Evolutionary conservation across 1,140 invertebrate species (phyloP).

Genomic region (Drosophila sucinea): DNA sequence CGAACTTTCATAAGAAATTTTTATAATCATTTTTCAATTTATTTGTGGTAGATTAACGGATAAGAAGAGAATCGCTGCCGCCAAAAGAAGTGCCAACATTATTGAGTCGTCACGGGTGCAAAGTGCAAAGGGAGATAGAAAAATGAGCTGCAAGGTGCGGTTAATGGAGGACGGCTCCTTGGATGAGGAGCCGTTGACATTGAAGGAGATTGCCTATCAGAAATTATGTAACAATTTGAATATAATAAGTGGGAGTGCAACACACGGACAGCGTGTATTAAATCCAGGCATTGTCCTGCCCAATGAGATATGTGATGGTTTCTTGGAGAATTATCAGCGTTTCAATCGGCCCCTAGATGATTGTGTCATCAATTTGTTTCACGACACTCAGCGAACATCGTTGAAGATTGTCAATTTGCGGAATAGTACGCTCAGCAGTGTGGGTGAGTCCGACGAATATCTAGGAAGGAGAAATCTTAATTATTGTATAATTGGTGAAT

Average conservation of each 20-base stretch:
- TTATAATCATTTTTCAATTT: neutral
- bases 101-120: constrained; percentile 36
- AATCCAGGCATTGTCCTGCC: constrained; percentile 71
- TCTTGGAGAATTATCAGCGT: constrained; percentile 88
- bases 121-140: constrained; percentile 24
- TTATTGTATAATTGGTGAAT: too few species aligned
- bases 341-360: constrained; percentile 85
- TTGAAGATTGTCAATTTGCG: constrained; percentile 88
- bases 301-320: constrained; percentile 84
- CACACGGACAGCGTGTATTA: constrained; percentile 47
- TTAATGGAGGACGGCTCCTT: constrained; percentile 79
- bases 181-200: constrained; percentile 81
- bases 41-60: neutral
- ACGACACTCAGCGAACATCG: constrained; percentile 87
- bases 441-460: constrained; percentile 37
- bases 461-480: neutral
- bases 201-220: constrained; percentile 87
- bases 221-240: constrained; percentile 87
- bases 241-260: constrained; percentile 84
- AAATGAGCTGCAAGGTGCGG: constrained; percentile 82
- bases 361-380: constrained; percentile 89
- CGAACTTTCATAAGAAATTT: neutral
- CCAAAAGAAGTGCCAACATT: constrained; percentile 2
- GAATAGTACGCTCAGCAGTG: constrained; percentile 87
- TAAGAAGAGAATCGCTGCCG: too few species aligned